phyloP scores from a whole-genome alignment of 2,888 invertebrate species.

The Tinea trinotella region DNA sequence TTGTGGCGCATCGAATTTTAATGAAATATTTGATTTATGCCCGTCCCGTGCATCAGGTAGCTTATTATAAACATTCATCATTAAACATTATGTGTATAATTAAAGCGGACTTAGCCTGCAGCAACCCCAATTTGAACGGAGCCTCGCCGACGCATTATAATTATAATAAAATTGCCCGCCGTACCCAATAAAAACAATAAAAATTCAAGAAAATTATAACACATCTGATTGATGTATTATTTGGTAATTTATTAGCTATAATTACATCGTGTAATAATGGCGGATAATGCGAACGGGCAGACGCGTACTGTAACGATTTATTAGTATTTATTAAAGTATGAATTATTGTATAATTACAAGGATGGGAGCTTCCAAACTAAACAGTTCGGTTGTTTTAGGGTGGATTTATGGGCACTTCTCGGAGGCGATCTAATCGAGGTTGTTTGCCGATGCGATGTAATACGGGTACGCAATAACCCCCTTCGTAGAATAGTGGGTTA shows the following conservation, averaged over 20 bases:
- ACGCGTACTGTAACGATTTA: slow-evolving; percentile 51
- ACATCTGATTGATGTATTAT: slow-evolving; percentile 73
- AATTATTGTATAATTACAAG: slow-evolving; percentile 71
- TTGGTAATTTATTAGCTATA: slow-evolving; percentile 70
- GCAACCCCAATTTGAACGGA: slow-evolving; percentile 65
- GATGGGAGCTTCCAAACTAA: slow-evolving; percentile 66
- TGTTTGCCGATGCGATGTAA: slow-evolving; percentile 40
- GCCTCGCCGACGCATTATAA: slow-evolving; percentile 52
- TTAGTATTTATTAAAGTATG: slow-evolving; percentile 72
- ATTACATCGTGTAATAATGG: slow-evolving; percentile 71
- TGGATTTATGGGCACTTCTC: slow-evolving; percentile 62
- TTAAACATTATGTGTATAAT: slow-evolving; percentile 72
- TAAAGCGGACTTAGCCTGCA: slow-evolving; percentile 60
- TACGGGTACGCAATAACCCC: slow-evolving; percentile 24
- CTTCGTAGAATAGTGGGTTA: slow-evolving; percentile 7
- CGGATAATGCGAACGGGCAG: slow-evolving; percentile 47
- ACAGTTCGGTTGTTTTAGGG: slow-evolving; percentile 65
- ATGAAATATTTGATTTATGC: slow-evolving; percentile 73
- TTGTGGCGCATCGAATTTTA: slow-evolving; percentile 60
- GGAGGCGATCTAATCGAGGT: slow-evolving; percentile 55
- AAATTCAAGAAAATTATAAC: slow-evolving; percentile 66
- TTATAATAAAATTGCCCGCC: slow-evolving; percentile 68
- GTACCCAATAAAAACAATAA: slow-evolving; percentile 46
- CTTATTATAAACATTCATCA: slow-evolving; percentile 71
- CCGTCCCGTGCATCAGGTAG: slow-evolving; percentile 63